phyloP scores from a whole-genome alignment of 2,797 vertebrate genomes.

The Moxostoma hubbsi region DNA sequence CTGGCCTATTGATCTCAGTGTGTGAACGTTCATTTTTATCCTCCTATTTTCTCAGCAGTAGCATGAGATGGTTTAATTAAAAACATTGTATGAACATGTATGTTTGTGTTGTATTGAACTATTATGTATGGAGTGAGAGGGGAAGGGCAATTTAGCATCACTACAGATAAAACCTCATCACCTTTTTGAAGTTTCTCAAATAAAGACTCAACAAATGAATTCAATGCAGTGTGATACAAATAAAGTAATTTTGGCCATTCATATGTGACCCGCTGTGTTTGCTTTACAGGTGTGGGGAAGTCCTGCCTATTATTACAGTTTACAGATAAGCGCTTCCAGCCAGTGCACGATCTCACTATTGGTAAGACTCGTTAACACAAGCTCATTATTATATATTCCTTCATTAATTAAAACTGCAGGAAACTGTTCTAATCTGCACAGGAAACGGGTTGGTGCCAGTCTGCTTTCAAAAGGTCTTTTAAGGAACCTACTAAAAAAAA shows the following conservation, averaged over 20 bases:
- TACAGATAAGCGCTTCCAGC: conserved; percentile 99
- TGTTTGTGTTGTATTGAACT: neutral
- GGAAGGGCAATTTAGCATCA: neutral
- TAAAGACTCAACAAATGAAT: neutral
- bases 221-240: conserved; percentile 21
- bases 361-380: conserved; percentile 79
- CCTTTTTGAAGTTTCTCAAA: neutral
- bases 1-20: neutral
- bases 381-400: conserved; percentile 18
- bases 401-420: conserved; percentile 18
- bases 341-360: conserved; percentile 98
- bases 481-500: neutral
- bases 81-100: neutral
- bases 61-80: conserved; percentile 10
- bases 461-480: neutral
- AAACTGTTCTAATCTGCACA: conserved; percentile 12
- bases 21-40: neutral
- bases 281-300: conserved; percentile 51
- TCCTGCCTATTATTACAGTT: conserved; percentile 95
- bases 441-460: conserved; percentile 14
- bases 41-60: neutral
- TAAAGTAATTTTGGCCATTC: conserved; percentile 34
- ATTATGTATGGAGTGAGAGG: neutral
- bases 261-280: conserved; percentile 20
- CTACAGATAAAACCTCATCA: neutral